Evolutionary conservation across 2,888 invertebrate species (phyloP).

Genomic region (Ommatoiulus sabulosus): DNA sequence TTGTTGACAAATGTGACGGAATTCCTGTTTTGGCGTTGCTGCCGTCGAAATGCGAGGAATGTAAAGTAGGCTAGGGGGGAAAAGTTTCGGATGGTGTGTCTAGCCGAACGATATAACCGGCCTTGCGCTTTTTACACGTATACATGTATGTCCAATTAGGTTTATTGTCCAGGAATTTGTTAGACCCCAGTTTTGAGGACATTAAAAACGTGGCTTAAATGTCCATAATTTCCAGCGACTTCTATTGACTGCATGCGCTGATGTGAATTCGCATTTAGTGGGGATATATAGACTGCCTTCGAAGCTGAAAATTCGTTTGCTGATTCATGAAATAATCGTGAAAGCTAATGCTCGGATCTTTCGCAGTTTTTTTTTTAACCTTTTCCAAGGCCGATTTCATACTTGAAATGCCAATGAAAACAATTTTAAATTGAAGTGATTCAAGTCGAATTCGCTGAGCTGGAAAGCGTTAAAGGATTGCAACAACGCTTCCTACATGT

Average conservation of each 20-base stretch:
- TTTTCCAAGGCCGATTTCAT: no score
- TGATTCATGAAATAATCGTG: no score
- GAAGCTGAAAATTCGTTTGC: not conserved
- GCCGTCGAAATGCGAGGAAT: not conserved
- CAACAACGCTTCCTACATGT: no score
- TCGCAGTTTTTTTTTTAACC: no score
- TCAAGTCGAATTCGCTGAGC: no score
- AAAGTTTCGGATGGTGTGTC: not conserved
- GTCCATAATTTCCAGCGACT: not conserved
- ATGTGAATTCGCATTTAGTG: not conserved
- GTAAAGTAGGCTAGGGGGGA: not conserved
- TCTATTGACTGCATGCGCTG: no score
- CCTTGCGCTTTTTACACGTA: not conserved
- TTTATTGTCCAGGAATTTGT: not conserved
- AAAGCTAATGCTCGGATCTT: no score
- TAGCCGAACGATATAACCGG: not conserved
- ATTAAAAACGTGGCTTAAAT: not conserved
- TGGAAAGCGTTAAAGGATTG: no score
- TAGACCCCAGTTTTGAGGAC: not conserved
- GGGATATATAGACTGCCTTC: not conserved
- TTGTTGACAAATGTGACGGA: slow-evolving; percentile 21
- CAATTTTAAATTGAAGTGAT: no score
- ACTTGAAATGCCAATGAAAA: no score
- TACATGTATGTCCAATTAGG: not conserved
- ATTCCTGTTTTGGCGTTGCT: not conserved